Evolutionary conservation across 2,797 vertebrate species (phyloP), one percentile per base, ranked within the genome.

Genomic region (Melanotaenia parkinsoni): DNA sequence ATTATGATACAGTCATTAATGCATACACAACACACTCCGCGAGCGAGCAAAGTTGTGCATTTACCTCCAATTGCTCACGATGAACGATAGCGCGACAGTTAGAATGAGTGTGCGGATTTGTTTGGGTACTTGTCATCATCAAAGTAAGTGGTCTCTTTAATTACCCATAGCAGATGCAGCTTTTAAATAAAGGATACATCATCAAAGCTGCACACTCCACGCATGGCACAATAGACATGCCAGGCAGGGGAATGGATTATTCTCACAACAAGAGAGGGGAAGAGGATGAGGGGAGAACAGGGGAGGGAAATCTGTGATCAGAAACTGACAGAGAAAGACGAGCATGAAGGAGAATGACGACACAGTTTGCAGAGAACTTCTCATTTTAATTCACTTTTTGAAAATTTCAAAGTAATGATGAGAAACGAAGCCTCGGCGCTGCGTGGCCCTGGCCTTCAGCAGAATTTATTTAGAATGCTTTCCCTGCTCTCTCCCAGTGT

Each of bases 131-230:
- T 86, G 85, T 92, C 80, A 78, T 86, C 91, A 93, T 94, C 94
- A 95, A 95, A 94, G 94, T 88, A 91, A 94, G 93, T 90, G 91
- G 72, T 65, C 69, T 68, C 66, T 92, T 94, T 95, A 95, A 95
- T 95, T 93, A 95, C 93, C 85, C 93, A 94, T 94, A 82, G 86
- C 90, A 94, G 92, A 95, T 95, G 92, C 84, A 93, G 86, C 76
- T 92, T 93, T 94, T 95, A 95, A 95, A 94, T 91, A 95, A 89
- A 82, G 90, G 86, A 86, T 82, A 86, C 79, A 93, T 92, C 85
- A 92, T 93, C 85, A 90, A 93, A 93, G 90, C 83, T 47, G 65
- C 76, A 60, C 88, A 89, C 90, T 91, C 74, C 60, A 76, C 33
- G 9, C 0, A 28, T 60, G 14, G 62, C 85, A 94, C 82, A 93